Evolutionary conservation across 2,888 invertebrate species (phyloP).

Genomic region (Tetranychus piercei): DNA sequence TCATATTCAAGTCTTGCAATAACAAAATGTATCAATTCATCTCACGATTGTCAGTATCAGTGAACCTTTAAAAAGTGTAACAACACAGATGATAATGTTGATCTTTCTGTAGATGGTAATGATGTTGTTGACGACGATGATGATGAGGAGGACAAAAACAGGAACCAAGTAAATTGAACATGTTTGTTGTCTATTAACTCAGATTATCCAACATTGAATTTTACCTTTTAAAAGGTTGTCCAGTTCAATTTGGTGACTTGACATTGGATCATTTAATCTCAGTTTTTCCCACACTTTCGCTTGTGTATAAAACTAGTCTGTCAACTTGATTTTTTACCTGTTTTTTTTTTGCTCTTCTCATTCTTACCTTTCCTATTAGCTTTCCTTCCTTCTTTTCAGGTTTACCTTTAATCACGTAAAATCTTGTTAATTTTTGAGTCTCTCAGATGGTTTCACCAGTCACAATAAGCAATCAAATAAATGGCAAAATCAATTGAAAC

Average conservation of each 20-base stretch:
- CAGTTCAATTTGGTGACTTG: not conserved
- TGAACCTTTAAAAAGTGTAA: no score
- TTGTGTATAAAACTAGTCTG: not conserved
- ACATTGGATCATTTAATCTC: not conserved
- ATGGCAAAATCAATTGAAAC: no score
- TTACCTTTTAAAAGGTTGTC: not conserved
- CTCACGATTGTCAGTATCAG: no score
- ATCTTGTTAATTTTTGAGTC: no score
- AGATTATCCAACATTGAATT: not conserved
- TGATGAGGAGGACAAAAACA: no score
- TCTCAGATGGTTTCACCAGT: no score
- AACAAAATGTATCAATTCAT: not conserved
- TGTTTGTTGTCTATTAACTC: not conserved
- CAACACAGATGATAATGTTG: no score
- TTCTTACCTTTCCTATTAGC: not conserved
- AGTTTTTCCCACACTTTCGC: not conserved
- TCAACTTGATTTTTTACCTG: not conserved
- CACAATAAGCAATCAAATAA: no score
- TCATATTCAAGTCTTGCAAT: not conserved
- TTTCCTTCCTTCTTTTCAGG: not conserved
- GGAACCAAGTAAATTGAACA: not conserved
- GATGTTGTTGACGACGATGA: no score
- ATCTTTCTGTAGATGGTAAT: no score
- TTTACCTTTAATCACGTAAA: no score
- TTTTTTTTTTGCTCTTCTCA: not conserved